Conservation (phyloP, 2,888 invertebrate species). For the Microchrysa polita region DNA sequence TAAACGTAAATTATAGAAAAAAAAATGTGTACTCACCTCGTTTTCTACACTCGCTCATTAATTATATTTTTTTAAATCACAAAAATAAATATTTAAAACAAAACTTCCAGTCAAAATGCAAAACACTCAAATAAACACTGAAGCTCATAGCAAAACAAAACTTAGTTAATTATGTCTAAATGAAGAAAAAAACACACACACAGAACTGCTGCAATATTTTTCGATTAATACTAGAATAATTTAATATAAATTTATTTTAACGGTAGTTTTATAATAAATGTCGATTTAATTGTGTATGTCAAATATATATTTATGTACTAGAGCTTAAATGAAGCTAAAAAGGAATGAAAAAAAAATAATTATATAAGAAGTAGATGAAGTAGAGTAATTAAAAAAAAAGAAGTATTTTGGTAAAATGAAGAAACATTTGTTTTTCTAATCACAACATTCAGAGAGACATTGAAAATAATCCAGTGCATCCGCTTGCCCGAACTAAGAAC, state of each 20-base stretch:
- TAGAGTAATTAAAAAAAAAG: neutral
- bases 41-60: too few relatives aligned
- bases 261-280: neutral
- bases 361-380: neutral
- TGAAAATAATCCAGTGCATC: too few relatives aligned
- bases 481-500: too few relatives aligned
- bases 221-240: too few relatives aligned
- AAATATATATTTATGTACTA: neutral
- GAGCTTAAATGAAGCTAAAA: conserved; percentile 3
- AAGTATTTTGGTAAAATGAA: conserved; percentile 1
- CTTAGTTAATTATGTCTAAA: too few relatives aligned
- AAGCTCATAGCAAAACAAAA: too few relatives aligned
- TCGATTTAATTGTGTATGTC: neutral
- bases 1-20: neutral
- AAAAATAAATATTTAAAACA: neutral
- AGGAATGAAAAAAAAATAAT: neutral
- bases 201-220: conserved; percentile 37
- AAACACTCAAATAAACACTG: too few relatives aligned
- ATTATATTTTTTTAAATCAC: too few relatives aligned
- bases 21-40: neutral
- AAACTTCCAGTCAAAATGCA: neutral
- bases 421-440: too few relatives aligned
- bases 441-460: too few relatives aligned
- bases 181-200: too few relatives aligned
- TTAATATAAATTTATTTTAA: conserved; percentile 24